These are phyloP conservation scores for Allacma fusca DNA, from an alignment of 2,888 invertebrate species.

Conservation along the genomic window DNA sequence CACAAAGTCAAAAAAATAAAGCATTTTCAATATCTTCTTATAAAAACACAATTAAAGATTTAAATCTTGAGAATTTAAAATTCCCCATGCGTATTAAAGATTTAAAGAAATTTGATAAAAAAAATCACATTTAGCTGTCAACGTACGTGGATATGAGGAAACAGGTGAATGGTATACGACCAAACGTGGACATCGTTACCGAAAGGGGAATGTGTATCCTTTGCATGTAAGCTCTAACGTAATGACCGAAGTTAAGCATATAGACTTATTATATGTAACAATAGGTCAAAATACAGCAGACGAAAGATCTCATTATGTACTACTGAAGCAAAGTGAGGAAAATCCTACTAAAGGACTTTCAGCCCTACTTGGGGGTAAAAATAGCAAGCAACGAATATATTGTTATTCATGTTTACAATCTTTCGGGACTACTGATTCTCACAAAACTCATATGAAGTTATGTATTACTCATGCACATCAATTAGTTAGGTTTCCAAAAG, in stretches of 20 bases:
- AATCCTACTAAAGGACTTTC: not conserved
- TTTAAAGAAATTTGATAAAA: not conserved
- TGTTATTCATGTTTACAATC: constrained; percentile 2
- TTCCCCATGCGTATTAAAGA: constrained; percentile 7
- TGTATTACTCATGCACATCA: not conserved
- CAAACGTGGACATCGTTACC: not conserved
- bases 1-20: too few relatives aligned
- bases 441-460: not conserved
- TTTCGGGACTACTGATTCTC: not conserved
- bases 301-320: not conserved
- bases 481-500: not conserved
- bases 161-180: not conserved
- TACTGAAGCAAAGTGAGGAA: not conserved
- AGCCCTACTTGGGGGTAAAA: not conserved
- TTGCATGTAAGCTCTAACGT: too few relatives aligned
- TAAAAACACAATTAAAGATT: not conserved
- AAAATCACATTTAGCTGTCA: not conserved
- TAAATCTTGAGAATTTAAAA: not conserved
- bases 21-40: not conserved
- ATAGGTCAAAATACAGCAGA: too few relatives aligned
- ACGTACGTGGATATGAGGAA: constrained; percentile 12
- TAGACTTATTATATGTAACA: not conserved
- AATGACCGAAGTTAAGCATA: too few relatives aligned
- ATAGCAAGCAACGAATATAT: not conserved
- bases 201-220: too few relatives aligned